Evolutionary conservation across 2,888 invertebrate genomes (phyloP).

Genomic region (Eristalis intricaria): DNA sequence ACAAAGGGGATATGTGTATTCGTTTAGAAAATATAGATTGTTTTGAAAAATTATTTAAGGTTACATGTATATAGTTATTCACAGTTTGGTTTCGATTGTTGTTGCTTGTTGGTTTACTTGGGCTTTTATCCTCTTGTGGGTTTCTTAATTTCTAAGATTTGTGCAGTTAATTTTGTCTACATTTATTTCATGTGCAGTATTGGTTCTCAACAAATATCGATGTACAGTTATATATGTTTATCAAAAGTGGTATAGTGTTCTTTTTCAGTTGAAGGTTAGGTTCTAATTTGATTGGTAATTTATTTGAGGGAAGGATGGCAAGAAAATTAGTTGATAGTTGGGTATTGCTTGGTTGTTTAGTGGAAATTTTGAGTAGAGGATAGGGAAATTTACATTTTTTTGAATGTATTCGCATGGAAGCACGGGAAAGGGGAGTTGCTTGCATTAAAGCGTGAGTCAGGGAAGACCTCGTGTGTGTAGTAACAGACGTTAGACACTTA

Average conservation of each 20-base stretch:
- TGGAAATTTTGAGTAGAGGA: neutral
- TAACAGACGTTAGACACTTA: too few species aligned
- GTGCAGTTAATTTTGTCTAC: constrained; percentile 42
- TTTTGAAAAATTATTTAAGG: neutral
- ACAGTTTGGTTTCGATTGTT: constrained; percentile 54
- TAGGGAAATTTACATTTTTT: too few species aligned
- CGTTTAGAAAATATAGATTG: neutral
- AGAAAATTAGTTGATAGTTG: constrained; percentile 2
- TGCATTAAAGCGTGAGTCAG: too few species aligned
- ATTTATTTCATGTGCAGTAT: constrained; percentile 52
- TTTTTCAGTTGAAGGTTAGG: constrained; percentile 11
- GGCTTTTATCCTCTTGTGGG: neutral
- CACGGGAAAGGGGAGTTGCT: too few species aligned
- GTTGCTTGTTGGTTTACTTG: constrained; percentile 21
- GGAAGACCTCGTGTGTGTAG: too few species aligned
- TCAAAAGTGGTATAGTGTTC: neutral
- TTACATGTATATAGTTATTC: neutral
- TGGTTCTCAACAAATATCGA: constrained; percentile 26
- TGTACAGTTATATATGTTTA: constrained; percentile 28
- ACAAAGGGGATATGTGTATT: constrained; percentile 31
- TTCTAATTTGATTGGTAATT: constrained; percentile 25
- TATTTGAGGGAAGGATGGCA: neutral
- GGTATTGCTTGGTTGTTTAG: neutral
- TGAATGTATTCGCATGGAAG: neutral
- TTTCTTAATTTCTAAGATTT: constrained; percentile 32